These are phyloP conservation scores for Drosophila picticornis DNA, from an alignment of 2,888 invertebrate genomes.

Conservation along the genomic window DNA sequence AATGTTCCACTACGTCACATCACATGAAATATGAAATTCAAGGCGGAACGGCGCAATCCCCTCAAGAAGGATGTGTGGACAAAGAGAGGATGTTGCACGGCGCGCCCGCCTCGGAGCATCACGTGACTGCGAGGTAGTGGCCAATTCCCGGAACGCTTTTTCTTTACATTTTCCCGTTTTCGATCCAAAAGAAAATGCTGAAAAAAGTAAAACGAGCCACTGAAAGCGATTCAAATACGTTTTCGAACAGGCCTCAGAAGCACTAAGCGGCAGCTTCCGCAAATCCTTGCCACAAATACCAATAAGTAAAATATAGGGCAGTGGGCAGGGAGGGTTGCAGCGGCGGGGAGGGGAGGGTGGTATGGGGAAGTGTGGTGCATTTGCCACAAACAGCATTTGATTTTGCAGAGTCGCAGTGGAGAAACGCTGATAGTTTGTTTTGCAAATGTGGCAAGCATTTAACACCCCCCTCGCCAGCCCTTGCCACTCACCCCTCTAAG, in stretches of 20 bases:
- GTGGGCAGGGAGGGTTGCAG: neutral
- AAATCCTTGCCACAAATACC: conserved; percentile 54
- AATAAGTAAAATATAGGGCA: conserved; percentile 33
- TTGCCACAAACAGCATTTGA: conserved; percentile 27
- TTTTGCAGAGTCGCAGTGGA: conserved; percentile 30
- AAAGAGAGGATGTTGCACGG: neutral
- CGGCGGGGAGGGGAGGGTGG: too few relatives aligned
- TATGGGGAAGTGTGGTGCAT: neutral
- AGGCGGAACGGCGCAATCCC: conserved; percentile 21
- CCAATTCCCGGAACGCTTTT: conserved; percentile 77
- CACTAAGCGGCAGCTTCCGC: neutral
- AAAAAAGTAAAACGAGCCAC: conserved; percentile 2
- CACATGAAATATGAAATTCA: conserved; percentile 80
- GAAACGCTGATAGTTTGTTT: conserved; percentile 54
- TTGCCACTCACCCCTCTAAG: neutral
- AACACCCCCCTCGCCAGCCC: neutral
- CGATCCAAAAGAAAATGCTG: conserved; percentile 1
- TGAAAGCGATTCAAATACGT: conserved; percentile 3
- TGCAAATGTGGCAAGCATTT: conserved; percentile 44
- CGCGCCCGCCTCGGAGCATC: conserved; percentile 61
- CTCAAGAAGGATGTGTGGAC: neutral
- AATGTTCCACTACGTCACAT: conserved; percentile 85
- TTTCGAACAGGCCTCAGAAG: neutral
- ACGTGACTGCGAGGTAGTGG: conserved; percentile 84
- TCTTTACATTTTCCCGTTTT: neutral